Evolutionary conservation across 2,888 invertebrate genomes (phyloP).

Genomic region (Eurytoma californica): DNA sequence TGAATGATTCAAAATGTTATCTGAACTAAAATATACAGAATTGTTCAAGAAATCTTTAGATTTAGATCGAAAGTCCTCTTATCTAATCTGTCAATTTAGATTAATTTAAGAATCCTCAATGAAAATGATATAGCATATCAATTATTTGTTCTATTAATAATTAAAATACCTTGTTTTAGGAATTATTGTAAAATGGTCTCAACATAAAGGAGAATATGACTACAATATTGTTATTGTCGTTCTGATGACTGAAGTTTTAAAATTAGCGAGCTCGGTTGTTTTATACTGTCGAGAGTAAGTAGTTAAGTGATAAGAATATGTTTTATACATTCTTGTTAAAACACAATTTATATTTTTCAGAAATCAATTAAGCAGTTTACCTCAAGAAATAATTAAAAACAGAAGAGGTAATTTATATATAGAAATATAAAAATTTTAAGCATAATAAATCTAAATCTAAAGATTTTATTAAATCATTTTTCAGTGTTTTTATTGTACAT

Average conservation of each 20-base stretch:
- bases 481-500: conserved; percentile 89
- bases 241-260: conserved; percentile 90
- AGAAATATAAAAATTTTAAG: neutral
- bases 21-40: too few relatives aligned
- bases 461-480: conserved; percentile 63
- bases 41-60: too few relatives aligned
- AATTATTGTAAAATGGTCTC: conserved; percentile 93
- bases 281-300: conserved; percentile 85
- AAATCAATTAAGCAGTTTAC: conserved; percentile 46
- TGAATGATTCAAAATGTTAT: too few relatives aligned
- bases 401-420: conserved; percentile 64
- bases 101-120: neutral
- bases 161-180: conserved; percentile 78
- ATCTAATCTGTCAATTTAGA: conserved; percentile 26
- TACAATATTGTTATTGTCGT: conserved; percentile 94
- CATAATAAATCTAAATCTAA: neutral
- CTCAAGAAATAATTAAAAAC: conserved; percentile 64
- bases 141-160: too few relatives aligned
- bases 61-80: neutral
- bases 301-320: conserved; percentile 5
- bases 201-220: conserved; percentile 87
- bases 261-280: conserved; percentile 83
- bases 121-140: too few relatives aligned
- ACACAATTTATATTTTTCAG: conserved; percentile 43
- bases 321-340: conserved; percentile 3